Conservation (phyloP, 2,888 invertebrate species). For the Agapetus fuscipes region DNA sequence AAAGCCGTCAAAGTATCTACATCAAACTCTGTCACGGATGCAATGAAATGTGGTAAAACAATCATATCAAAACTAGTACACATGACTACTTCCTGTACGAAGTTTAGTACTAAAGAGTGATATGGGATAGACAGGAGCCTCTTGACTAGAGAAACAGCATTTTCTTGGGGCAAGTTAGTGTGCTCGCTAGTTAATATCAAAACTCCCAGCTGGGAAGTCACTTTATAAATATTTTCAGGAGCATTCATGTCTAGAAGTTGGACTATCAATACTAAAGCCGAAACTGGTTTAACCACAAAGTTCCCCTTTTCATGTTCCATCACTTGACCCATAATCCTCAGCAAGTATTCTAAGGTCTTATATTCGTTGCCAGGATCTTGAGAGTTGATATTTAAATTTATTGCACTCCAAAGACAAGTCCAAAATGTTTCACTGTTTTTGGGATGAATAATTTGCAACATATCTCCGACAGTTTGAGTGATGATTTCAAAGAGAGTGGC, state of each 20-base stretch:
- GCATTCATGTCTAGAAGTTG: constrained; percentile 41
- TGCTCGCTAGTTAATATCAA: constrained; percentile 50
- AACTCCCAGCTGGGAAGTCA: constrained; percentile 47
- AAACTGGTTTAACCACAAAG: constrained; percentile 48
- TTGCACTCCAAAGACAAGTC: constrained; percentile 35
- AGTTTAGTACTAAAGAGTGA: constrained; percentile 48
- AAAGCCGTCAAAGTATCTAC: constrained; percentile 48
- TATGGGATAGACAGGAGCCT: constrained; percentile 50
- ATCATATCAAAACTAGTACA: constrained; percentile 65
- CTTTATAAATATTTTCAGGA: constrained; percentile 38
- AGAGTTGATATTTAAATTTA: constrained; percentile 8
- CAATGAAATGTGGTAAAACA: constrained; percentile 57
- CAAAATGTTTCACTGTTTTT: constrained; percentile 60
- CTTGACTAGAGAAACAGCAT: constrained; percentile 57
- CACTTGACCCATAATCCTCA: constrained; percentile 50
- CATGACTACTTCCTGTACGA: constrained; percentile 54
- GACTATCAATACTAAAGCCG: constrained; percentile 48
- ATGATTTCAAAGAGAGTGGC: constrained; percentile 54
- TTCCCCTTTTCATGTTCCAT: constrained; percentile 55
- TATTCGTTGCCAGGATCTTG: constrained; percentile 26
- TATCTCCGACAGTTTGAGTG: constrained; percentile 52
- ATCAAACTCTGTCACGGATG: constrained; percentile 47
- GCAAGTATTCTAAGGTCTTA: constrained; percentile 32
- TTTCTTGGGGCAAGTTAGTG: constrained; percentile 60
- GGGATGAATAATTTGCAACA: constrained; percentile 51